A percentile compares a stretch with the other conserved stretches of the same genome.
These are phyloP conservation scores for Arvicanthis niloticus DNA, from an alignment of 2,113 vertebrate species.

Conservation along the genomic window DNA sequence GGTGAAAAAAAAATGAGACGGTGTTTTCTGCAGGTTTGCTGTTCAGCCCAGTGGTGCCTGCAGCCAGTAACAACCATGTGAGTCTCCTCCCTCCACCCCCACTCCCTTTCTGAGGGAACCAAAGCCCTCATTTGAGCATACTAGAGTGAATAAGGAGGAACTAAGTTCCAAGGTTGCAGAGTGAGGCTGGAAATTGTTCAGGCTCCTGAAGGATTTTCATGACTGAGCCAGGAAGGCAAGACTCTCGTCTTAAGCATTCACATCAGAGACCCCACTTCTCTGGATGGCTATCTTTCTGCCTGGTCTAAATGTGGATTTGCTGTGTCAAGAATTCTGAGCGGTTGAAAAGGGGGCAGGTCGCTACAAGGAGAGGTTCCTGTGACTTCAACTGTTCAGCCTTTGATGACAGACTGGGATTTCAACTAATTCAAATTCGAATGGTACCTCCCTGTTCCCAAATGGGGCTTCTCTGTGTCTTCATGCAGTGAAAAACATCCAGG, in stretches of 20 bases:
- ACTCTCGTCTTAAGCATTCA: not conserved
- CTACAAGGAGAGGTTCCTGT: rapidly evolving
- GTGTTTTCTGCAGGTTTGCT: not conserved
- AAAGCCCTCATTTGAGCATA: not conserved
- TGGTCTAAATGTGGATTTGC: rapidly evolving
- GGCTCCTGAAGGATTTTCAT: not conserved
- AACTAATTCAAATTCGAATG: not conserved
- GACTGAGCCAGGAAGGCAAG: not conserved
- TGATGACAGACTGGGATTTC: not conserved
- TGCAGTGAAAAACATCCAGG: rapidly evolving
- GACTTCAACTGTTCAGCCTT: not conserved
- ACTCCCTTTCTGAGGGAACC: not conserved
- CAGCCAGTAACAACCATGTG: not conserved
- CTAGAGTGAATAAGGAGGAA: not conserved
- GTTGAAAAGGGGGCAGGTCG: no score
- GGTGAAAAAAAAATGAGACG: constrained; percentile 38
- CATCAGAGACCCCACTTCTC: not conserved
- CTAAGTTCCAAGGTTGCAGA: constrained; percentile 29
- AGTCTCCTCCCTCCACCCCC: not conserved
- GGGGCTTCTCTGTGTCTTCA: not conserved
- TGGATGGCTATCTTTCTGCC: not conserved
- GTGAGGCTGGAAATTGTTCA: not conserved
- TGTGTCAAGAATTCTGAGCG: not conserved
- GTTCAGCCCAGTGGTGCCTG: not conserved
- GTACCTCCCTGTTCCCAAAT: no score